Evolutionary conservation across 2,113 vertebrate genomes (phyloP), one percentile per base, ranked within the genome.

Genomic region (Mastomys coucha): DNA sequence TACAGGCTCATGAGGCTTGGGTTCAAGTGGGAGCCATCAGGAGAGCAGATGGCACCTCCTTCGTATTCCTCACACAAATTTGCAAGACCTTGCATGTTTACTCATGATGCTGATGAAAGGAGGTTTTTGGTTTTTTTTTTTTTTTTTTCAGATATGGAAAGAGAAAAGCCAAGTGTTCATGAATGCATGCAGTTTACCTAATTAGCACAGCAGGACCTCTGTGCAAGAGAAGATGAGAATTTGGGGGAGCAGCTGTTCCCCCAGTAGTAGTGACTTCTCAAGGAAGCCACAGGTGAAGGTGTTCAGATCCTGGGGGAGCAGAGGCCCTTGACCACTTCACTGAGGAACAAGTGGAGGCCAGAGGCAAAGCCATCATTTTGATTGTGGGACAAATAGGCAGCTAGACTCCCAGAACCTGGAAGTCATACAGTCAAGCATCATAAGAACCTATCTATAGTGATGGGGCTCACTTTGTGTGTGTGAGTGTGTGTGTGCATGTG

Each of bases 211-310:
- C 39, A 72, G 91, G 72, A 60, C 63, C 77, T 24, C 70, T 42
- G 77, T 0, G 4, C 88, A 45, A 75, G 67, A 87, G 91, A 76
- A 93, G 24, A 60, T 49, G 17, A 0, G 82, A 73, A 31, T 86
- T 76, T 96, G n/a, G 51, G 81, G 39, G 88, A 89, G 86, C 93
- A 96, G 88, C 95, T 96, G 80, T 73, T 96, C 72, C 76, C 91
- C 77, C 70, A 69, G 49, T 49, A 58, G 56, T 36, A 56, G 85
- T 51, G 63, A 77, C 49, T 93, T 95, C 85, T 84, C 39, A 1
- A 42, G 78, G 70, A 94, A 70, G 67, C 42, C 31, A 22, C 67
- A 33, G 60, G 42, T 7, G 1, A 17, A 69, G 17, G 31, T 63
- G 72, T 26, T 19, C 28, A 9, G 51, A 92, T 63, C 33, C 90